phyloP scores from a whole-genome alignment of 1,140 invertebrate species.

The Hypothenemus hampei region DNA sequence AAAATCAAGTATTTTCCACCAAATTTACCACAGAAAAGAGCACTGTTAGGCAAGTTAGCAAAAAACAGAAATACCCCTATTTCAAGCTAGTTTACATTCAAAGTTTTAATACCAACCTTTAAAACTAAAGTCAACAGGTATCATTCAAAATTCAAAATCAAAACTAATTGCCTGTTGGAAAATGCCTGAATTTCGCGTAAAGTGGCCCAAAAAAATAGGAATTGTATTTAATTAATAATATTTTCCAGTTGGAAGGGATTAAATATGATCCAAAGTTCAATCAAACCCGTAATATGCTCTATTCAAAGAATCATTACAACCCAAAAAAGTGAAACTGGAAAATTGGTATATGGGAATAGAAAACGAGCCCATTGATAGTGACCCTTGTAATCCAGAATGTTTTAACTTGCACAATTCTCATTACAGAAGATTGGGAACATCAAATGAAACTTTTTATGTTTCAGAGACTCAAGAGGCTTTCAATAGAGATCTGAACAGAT shows the following conservation, averaged over 20 bases:
- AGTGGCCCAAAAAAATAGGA: too few relatives aligned
- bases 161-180: too few relatives aligned
- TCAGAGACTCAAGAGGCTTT: conserved; percentile 48
- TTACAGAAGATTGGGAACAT: conserved; percentile 45
- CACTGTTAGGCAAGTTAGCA: too few relatives aligned
- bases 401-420: conserved; percentile 47
- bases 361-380: conserved; percentile 47
- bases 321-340: conserved; percentile 46
- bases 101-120: too few relatives aligned
- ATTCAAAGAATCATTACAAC: conserved; percentile 48
- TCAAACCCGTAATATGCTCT: conserved; percentile 33
- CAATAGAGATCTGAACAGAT: conserved; percentile 39
- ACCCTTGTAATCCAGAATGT: conserved; percentile 46
- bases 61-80: too few relatives aligned
- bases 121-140: too few relatives aligned
- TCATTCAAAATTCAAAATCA: too few relatives aligned
- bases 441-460: conserved; percentile 38
- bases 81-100: too few relatives aligned
- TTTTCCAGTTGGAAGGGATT: conserved; percentile 11
- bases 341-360: conserved; percentile 46
- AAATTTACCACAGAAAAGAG: too few relatives aligned
- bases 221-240: too few relatives aligned
- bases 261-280: conserved; percentile 8
- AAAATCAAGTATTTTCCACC: too few relatives aligned
- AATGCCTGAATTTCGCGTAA: too few relatives aligned